These are phyloP conservation scores for Eupithecia exiguata DNA, from an alignment of 2,888 invertebrate species.

Conservation along the genomic window DNA sequence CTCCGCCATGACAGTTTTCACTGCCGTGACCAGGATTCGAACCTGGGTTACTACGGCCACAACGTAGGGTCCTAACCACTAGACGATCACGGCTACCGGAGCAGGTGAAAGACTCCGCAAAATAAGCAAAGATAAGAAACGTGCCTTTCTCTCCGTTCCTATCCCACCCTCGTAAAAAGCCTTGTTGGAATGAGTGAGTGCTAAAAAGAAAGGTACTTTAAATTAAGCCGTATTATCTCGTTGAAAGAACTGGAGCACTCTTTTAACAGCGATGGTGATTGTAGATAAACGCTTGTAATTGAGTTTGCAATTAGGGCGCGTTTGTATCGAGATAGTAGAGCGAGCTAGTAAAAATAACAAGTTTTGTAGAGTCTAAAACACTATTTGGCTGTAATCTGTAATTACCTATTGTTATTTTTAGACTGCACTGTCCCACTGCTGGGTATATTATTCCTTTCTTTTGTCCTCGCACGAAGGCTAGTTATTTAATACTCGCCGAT, in stretches of 20 bases:
- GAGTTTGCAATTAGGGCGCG: slow-evolving; percentile 23
- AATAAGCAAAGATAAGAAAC: slow-evolving; percentile 18
- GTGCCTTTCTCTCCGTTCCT: slow-evolving; percentile 15
- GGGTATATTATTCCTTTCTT: too few species aligned
- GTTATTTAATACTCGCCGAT: not conserved
- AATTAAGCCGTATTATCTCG: slow-evolving; percentile 33
- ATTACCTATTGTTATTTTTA: not conserved
- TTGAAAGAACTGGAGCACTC: slow-evolving; percentile 35
- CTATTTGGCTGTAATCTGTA: not conserved
- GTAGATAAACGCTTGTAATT: slow-evolving; percentile 36
- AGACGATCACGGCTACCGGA: slow-evolving; percentile 81
- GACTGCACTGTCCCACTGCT: not conserved
- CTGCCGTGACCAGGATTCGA: slow-evolving; percentile 84
- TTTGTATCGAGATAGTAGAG: slow-evolving; percentile 19
- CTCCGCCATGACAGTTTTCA: slow-evolving; percentile 52
- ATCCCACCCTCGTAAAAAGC: slow-evolving; percentile 28
- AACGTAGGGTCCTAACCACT: slow-evolving; percentile 91
- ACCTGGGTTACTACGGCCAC: slow-evolving; percentile 91
- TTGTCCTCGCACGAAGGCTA: not conserved
- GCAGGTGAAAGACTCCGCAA: slow-evolving; percentile 25
- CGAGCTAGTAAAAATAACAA: not conserved
- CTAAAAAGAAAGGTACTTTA: slow-evolving; percentile 14
- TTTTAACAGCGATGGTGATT: slow-evolving; percentile 25
- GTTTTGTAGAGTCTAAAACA: not conserved
- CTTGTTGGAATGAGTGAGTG: slow-evolving; percentile 12